A percentile compares a stretch with the other conserved stretches of the same genome.
These are phyloP conservation scores for Scatophagus argus DNA, from an alignment of 2,113 vertebrate genomes.

Conservation along the genomic window DNA sequence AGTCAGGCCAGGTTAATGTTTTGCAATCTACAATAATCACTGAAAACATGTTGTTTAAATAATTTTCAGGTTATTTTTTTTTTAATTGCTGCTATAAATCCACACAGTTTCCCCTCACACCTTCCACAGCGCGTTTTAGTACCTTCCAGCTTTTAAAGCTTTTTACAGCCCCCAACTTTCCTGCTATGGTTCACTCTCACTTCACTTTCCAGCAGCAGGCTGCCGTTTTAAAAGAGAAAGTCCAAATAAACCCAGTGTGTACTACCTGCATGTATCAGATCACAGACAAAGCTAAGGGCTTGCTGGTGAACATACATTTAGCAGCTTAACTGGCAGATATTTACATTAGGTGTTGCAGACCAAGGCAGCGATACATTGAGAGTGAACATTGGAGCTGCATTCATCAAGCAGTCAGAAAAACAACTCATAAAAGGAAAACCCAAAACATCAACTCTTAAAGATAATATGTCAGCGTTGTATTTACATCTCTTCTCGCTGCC, in stretches of 20 bases:
- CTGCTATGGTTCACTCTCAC: background rate
- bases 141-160: background rate
- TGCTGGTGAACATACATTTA: background rate
- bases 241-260: background rate
- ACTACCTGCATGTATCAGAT: background rate
- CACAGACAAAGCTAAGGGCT: background rate
- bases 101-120: background rate
- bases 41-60: no score
- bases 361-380: background rate
- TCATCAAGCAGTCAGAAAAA: background rate
- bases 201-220: background rate
- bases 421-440: background rate
- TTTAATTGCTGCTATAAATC: background rate
- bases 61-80: no score
- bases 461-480: background rate
- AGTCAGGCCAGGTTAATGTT: slow-evolving; percentile 17
- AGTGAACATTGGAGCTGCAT: background rate
- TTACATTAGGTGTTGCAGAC: background rate
- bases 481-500: no score
- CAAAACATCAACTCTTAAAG: background rate
- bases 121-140: background rate
- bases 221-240: background rate
- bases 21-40: background rate
- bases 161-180: background rate
- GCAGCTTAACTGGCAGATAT: background rate